Evolutionary conservation across 2,113 vertebrate genomes (phyloP).

Genomic region (Genyomyrus donnyi): DNA sequence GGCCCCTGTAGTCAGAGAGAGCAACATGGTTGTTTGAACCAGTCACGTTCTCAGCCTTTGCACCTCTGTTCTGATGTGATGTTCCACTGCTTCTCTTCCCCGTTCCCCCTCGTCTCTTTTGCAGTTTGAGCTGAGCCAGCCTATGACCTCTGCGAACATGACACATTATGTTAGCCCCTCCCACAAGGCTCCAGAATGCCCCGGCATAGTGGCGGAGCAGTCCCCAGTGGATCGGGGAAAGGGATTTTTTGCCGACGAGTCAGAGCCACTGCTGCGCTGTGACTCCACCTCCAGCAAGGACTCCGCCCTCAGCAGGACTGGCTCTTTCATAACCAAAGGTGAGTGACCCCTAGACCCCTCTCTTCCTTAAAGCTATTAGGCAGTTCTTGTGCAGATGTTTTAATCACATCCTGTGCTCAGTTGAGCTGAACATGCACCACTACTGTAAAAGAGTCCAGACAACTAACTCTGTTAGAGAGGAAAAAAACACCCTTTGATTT

Average conservation of each 20-base stretch:
- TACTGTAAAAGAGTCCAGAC: background rate
- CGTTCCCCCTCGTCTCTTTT: background rate
- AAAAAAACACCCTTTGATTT: background rate
- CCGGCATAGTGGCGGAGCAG: conserved; percentile 63
- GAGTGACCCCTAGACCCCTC: conserved; percentile 14
- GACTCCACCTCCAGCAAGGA: conserved; percentile 96
- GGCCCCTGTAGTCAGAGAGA: background rate
- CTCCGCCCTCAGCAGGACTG: conserved; percentile 85
- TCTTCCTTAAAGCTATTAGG: background rate
- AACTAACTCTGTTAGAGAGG: background rate
- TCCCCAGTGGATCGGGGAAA: conserved; percentile 82
- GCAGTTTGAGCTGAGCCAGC: conserved; percentile 82
- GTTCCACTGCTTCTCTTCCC: background rate
- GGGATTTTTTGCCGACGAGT: conserved; percentile 87
- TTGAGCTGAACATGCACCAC: background rate
- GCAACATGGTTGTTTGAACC: background rate
- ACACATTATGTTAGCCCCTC: conserved; percentile 63
- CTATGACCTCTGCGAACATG: conserved; percentile 69
- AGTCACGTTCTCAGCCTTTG: conserved; percentile 2
- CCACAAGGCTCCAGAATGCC: conserved; percentile 64
- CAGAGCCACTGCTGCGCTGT: conserved; percentile 88
- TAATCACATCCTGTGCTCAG: background rate
- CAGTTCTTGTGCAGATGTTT: too few species aligned
- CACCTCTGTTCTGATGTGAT: background rate
- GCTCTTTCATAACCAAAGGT: conserved; percentile 99